Conservation (phyloP, 2,113 vertebrate species). For the human region DNA sequence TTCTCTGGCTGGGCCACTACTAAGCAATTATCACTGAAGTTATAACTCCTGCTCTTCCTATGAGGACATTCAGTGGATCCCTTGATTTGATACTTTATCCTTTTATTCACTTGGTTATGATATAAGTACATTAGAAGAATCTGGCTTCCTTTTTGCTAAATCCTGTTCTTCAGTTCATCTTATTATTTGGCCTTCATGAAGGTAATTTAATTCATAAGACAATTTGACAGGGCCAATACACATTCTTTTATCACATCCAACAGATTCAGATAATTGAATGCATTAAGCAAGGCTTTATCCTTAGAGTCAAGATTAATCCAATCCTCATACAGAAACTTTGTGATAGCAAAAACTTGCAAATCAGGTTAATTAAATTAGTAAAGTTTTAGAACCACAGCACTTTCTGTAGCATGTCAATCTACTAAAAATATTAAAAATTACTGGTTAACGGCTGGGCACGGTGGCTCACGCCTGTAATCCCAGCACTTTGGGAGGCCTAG, state of each 20-base stretch:
- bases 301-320: not conserved
- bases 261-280: constrained; percentile 51
- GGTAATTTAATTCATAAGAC: constrained; percentile 44
- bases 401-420: not conserved
- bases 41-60: not conserved
- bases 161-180: not conserved
- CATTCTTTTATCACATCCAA: constrained; percentile 34
- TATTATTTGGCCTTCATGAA: not conserved
- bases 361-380: not conserved
- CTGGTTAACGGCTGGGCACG: not conserved
- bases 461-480: no score
- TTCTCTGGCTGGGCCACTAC: not conserved
- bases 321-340: not conserved
- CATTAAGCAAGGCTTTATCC: not conserved
- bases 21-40: not conserved
- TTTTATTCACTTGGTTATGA: not conserved
- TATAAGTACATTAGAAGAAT: not conserved
- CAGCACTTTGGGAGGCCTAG: no score
- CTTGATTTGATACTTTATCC: not conserved
- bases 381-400: not conserved
- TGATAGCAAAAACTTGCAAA: constrained; percentile 6
- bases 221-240: constrained; percentile 2
- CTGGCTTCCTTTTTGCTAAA: not conserved
- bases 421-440: not conserved
- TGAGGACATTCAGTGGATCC: not conserved